Base-by-base conservation (phyloP, 2,888 invertebrate species). In the Gisinianus flammeolus region DNA sequence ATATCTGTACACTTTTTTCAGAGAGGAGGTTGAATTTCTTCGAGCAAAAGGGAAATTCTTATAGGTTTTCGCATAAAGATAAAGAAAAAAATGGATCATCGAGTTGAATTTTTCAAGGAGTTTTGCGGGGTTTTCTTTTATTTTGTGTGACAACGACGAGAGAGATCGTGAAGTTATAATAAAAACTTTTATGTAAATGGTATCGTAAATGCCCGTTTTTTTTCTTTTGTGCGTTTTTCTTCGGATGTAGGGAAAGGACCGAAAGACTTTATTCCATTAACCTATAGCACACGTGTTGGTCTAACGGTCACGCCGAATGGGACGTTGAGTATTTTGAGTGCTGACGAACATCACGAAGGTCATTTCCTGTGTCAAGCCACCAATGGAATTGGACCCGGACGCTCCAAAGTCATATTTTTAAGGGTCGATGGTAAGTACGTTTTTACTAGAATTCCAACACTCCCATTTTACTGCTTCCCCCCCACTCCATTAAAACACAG, bases 291-390 rank as follows among this genome's bases (percentile, higher is more conserved):
- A 8, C 33, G 77, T 10, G 77, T 77, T 10, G 77, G 77, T 10
- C 64, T 77, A n/a, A 64, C 44, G 56, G 77, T 77, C 24, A 77
- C 71, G 16, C 70, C 70, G 33, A 77, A 77, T 71, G 77, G 77
- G 44, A 77, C 70, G 1, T 28, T 77, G n/a, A 70, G 62, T 22
- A 77, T 77, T 30, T 52, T 70, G 31, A 77, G 52, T 70, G 77
- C 77, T 16, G 77, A 77, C n/a, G 77, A 77, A 33, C 77, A 77
- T 44, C 77, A 77, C 44, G 77, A 77, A 33, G 77, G 70, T 12
- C 70, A 77, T 30, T 77, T 70, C 52, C 44, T 77, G 31, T 77
- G 77, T 64, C 70, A 69, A n/a, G 77, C 77, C 16, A 58, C 69
- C 2, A 77, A 77, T 31, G 77, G 77, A 10, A 77, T 77, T 31